Conservation (phyloP, 2,888 invertebrate species). For the Synergus itoensis region DNA sequence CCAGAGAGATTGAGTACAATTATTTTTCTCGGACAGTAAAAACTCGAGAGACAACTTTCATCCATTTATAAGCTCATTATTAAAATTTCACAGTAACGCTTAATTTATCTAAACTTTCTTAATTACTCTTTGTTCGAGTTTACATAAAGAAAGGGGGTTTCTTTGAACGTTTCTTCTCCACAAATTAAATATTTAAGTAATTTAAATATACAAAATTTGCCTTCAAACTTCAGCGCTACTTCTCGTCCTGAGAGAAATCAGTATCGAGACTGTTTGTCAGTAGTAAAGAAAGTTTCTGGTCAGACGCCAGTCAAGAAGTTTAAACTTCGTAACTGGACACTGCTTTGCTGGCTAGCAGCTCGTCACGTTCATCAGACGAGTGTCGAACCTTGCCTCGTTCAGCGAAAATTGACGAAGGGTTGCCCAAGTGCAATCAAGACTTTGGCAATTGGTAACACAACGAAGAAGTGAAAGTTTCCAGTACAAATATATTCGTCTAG, state of each 20-base stretch:
- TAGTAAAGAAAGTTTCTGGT: not conserved
- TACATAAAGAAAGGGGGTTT: conserved; percentile 41
- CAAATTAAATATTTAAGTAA: no score
- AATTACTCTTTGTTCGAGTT: conserved; percentile 43
- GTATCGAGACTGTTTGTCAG: not conserved
- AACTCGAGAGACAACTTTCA: not conserved
- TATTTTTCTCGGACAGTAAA: not conserved
- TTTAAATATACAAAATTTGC: no score
- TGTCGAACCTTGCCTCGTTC: conserved; percentile 18
- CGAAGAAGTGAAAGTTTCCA: not conserved
- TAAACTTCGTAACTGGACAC: conserved; percentile 13
- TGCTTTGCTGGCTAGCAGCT: not conserved
- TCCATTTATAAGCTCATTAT: not conserved
- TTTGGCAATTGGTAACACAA: conserved; percentile 22
- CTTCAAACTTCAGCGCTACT: no score
- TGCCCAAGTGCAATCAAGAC: conserved; percentile 10
- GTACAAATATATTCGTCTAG: not conserved
- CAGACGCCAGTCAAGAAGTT: conserved; percentile 26
- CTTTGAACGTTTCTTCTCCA: no score
- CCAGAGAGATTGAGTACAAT: not conserved
- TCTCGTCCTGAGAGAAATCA: not conserved
- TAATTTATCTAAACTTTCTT: not conserved
- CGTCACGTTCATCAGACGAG: conserved; percentile 22
- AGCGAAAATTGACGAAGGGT: conserved; percentile 19
- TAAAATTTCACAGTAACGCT: not conserved